Evolutionary conservation across 2,888 invertebrate genomes (phyloP).

Genomic region (Chloroclysta siterata): DNA sequence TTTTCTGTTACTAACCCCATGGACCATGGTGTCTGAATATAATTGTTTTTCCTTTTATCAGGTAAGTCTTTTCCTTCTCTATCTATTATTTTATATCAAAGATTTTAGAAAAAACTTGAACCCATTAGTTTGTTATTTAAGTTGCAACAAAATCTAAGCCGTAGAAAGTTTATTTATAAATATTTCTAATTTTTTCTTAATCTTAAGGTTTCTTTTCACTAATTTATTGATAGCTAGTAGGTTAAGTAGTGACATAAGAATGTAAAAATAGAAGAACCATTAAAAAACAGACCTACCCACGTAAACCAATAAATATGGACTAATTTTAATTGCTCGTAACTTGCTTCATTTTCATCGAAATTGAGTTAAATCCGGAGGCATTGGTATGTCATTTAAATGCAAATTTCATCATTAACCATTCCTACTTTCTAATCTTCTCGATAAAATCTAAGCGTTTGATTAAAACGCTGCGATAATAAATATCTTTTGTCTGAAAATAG

Average conservation of each 20-base stretch:
- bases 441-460: constrained; percentile 36
- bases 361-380: constrained; percentile 17
- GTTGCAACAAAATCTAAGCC: no score
- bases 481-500: constrained; percentile 33
- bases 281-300: constrained; percentile 7
- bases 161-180: no score
- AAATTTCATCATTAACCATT: constrained; percentile 38
- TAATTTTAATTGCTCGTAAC: constrained; percentile 33
- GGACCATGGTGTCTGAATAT: no score
- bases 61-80: no score
- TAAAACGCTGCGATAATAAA: constrained; percentile 31
- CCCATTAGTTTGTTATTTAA: no score
- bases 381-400: constrained; percentile 39
- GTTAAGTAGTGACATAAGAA: background rate
- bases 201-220: background rate
- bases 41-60: no score
- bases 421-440: constrained; percentile 42
- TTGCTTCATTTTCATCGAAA: constrained; percentile 24
- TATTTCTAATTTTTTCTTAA: no score
- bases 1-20: no score
- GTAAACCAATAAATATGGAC: constrained; percentile 26
- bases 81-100: no score
- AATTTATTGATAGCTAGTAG: background rate
- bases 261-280: constrained; percentile 21
- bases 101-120: no score